A percentile compares a stretch with the other conserved stretches of the same genome.
Evolutionary conservation across 2,797 vertebrate species (phyloP).

Genomic region (Gallinago stenura): DNA sequence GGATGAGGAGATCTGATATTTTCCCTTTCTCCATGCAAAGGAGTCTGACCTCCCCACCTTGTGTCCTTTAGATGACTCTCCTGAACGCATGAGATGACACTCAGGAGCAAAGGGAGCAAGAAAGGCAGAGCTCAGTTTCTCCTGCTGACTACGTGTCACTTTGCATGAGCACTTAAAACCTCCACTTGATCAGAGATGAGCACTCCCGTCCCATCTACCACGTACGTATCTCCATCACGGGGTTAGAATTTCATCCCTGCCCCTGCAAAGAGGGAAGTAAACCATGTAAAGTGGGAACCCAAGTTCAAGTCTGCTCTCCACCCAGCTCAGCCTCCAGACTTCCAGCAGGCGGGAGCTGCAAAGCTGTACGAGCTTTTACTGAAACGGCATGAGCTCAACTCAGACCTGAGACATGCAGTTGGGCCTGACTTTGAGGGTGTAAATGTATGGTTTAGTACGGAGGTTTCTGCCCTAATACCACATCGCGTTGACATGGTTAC

Average conservation of each 20-base stretch:
- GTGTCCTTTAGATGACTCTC: constrained; percentile 21
- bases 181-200: not conserved
- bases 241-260: not conserved
- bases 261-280: not conserved
- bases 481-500: not conserved
- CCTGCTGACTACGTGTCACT: not conserved
- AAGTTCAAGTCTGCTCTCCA: not conserved
- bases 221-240: rapidly evolving
- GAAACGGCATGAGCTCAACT: not conserved
- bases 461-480: not conserved
- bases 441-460: not conserved
- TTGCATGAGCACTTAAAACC: constrained; percentile 42
- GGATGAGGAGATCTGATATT: not conserved
- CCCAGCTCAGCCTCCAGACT: not conserved
- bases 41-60: not conserved
- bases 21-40: constrained; percentile 32
- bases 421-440: not conserved
- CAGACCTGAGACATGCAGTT: not conserved
- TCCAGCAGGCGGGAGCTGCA: not conserved
- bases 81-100: not conserved
- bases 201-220: not conserved
- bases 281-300: not conserved
- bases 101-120: not conserved
- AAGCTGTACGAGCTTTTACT: not conserved
- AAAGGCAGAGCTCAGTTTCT: constrained; percentile 45